Evolutionary conservation across 64 coral and sea anemone genomes (phyloP), one percentile per base, ranked within the genome.

Genomic region (Stichodactyla mertensii): DNA sequence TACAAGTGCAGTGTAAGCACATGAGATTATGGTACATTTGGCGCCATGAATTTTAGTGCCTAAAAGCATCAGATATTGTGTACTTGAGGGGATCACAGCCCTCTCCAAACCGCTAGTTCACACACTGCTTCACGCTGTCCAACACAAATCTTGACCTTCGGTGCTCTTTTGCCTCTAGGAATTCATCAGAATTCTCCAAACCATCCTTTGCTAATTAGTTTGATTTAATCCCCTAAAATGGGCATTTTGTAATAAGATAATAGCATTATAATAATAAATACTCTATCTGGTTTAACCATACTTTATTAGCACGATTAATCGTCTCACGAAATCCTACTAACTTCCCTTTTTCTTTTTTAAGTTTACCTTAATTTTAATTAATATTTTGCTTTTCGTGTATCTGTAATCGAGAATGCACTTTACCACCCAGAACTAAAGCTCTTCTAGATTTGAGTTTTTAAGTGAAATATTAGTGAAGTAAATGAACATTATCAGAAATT

Each of bases 181-280:
- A 74, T 74, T 74, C 23, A 26, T 23, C 69, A n/a, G 69, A 74
- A 74, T 74, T 74, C 23, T 27, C 69, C 69, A n/a, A 74, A 74
- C 69, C 69, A 74, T 74, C 69, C 27, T 12, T 23, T 27, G 69
- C 69, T 74, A 74, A 36, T 74, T 74, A 74, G 26, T 13, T 11
- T 74, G 27, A 74, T 74, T 58, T 74, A 31, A 74, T 74, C 26
- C 24, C 24, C 69, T 74, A 36, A 74, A 27, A 27, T 74, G 69
- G 10, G 24, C 69, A 28, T 31, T 71, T 71, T 71, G 69, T 27
- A 71, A 71, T 28, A n/a, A 74, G 69, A 74, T 74, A 74, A 8
- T 74, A 11, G 24, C 20, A 4, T 18, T 64, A n/a, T n/a, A 27
- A 74, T 74, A 74, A 74, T 27, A 74, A 27, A 74, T 31, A 74